Conservation (phyloP, 2,113 vertebrate species). For the Seriola aureovittata region DNA sequence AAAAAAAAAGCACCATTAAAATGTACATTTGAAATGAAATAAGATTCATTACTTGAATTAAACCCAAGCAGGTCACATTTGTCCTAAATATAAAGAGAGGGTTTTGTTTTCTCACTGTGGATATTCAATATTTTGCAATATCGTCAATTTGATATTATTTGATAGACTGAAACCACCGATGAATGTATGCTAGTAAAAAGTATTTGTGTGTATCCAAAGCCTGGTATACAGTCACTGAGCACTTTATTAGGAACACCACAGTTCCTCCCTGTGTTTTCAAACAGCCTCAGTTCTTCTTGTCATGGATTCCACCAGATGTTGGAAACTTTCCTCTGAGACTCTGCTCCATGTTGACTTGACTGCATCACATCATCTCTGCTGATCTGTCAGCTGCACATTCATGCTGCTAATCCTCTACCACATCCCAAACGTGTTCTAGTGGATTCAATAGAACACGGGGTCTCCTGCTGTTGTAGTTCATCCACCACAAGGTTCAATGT, state of each 20-base stretch:
- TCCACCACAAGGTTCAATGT: no score
- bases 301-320: background rate
- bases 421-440: background rate
- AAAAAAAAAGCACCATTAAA: background rate
- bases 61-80: background rate
- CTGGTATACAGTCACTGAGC: background rate
- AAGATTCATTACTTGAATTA: background rate
- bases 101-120: background rate
- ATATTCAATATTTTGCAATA: background rate
- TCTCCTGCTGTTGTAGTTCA: no score
- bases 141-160: no score
- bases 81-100: background rate
- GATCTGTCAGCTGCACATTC: background rate
- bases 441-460: background rate
- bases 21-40: background rate
- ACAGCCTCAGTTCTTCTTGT: background rate
- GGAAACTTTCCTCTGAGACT: background rate
- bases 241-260: background rate
- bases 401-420: background rate
- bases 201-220: background rate
- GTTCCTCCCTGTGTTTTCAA: background rate
- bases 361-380: background rate
- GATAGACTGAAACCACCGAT: background rate
- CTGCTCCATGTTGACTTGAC: background rate
- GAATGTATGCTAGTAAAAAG: background rate